Conservation (phyloP, 2,888 invertebrate species). For the Lysandra bellargus region DNA sequence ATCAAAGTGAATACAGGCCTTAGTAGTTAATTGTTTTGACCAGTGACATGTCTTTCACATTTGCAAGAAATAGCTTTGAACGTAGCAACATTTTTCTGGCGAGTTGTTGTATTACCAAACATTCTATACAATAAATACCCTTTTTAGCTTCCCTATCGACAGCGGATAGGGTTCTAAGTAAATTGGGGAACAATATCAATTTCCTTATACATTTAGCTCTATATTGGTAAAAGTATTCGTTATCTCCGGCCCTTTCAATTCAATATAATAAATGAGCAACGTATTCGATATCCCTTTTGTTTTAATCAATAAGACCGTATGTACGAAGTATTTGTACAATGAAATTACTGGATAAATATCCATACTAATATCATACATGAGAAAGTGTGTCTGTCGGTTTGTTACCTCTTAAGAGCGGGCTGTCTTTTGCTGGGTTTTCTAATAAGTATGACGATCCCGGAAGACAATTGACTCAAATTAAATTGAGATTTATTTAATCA, state of each 20-base stretch:
- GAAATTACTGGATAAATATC: not conserved
- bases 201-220: not conserved
- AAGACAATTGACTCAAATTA: too few relatives aligned
- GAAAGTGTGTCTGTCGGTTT: too few relatives aligned
- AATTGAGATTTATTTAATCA: too few relatives aligned
- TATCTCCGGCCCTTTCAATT: not conserved
- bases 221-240: not conserved
- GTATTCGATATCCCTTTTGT: not conserved
- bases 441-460: too few relatives aligned
- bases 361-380: not conserved
- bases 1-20: too few relatives aligned
- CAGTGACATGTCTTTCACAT: too few relatives aligned
- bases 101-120: not conserved
- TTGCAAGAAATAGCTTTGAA: not conserved
- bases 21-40: too few relatives aligned
- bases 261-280: conserved; percentile 16
- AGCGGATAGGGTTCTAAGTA: conserved; percentile 2
- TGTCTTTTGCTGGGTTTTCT: too few relatives aligned
- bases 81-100: not conserved
- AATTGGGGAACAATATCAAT: conserved; percentile 9
- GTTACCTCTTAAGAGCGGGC: too few relatives aligned
- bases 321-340: not conserved
- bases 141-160: not conserved
- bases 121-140: not conserved
- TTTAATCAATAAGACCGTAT: conserved; percentile 4